Evolutionary conservation across 1,140 invertebrate genomes (phyloP).

Genomic region (Cydia fagiglandana): DNA sequence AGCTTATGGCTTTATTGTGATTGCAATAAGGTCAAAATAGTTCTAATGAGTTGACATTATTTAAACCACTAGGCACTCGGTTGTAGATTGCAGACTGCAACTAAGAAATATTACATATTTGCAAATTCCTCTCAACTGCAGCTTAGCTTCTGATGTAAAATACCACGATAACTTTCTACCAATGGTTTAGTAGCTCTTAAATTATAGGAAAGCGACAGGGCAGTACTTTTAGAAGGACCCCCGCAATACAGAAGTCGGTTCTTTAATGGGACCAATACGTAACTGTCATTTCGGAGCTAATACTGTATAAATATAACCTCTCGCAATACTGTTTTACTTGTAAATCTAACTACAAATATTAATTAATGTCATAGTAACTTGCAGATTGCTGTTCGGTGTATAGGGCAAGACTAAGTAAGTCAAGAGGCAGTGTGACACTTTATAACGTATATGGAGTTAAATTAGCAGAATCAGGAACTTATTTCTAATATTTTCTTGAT

Average conservation of each 20-base stretch:
- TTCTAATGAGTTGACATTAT: background rate
- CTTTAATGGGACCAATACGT: constrained; percentile 25
- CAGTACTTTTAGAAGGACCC: background rate
- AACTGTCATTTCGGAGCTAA: background rate
- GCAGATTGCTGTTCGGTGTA: constrained; percentile 2
- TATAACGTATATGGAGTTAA: no score
- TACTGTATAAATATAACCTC: constrained; percentile 11
- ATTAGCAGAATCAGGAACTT: no score
- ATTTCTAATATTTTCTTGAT: no score
- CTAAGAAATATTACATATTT: background rate
- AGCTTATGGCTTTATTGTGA: no score
- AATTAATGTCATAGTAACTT: constrained; percentile 23
- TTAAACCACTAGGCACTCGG: background rate
- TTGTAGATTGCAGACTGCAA: background rate
- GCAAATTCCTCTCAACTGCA: background rate
- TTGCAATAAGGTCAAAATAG: background rate
- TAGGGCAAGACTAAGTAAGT: no score
- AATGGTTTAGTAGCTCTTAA: constrained; percentile 4
- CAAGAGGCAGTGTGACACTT: no score
- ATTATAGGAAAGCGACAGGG: background rate
- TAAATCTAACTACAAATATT: constrained; percentile 25
- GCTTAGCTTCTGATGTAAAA: constrained; percentile 1
- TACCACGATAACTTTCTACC: background rate
- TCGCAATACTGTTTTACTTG: constrained; percentile 4
- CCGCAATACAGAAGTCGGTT: constrained; percentile 13